These are phyloP conservation scores for Adela reaumurella DNA, from an alignment of 2,888 invertebrate species.

Conservation along the genomic window DNA sequence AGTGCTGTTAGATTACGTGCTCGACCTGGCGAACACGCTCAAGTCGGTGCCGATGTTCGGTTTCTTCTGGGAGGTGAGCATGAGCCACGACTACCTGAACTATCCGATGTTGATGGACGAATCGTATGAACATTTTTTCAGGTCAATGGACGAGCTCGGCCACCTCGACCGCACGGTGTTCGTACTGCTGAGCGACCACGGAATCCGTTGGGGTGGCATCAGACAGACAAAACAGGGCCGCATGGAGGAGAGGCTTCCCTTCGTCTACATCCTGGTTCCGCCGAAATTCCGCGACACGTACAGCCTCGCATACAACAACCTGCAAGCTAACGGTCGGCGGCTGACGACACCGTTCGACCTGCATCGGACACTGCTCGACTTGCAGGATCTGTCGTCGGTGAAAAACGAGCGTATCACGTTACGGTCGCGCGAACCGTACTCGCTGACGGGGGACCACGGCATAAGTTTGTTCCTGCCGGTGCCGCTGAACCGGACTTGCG, in stretches of 20 bases:
- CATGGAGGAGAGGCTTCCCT: conserved; percentile 84
- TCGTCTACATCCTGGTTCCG: conserved; percentile 72
- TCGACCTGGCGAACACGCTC: conserved; percentile 60
- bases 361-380: conserved; percentile 71
- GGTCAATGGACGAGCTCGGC: conserved; percentile 41
- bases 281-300: conserved; percentile 64
- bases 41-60: conserved; percentile 65
- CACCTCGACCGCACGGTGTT: conserved; percentile 65
- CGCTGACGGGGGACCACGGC: conserved; percentile 53
- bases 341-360: conserved; percentile 83
- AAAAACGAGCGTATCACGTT: conserved; percentile 32
- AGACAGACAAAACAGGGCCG: conserved; percentile 80
- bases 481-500: conserved; percentile 69
- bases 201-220: conserved; percentile 82
- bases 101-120: conserved; percentile 72
- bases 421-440: conserved; percentile 27
- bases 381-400: conserved; percentile 52
- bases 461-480: conserved; percentile 77
- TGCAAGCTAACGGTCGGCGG: conserved; percentile 62
- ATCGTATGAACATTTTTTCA: conserved; percentile 57
- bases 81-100: conserved; percentile 83
- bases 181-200: conserved; percentile 85
- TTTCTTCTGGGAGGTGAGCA: conserved; percentile 79
- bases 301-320: conserved; percentile 58
- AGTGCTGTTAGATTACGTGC: conserved; percentile 68